These are phyloP conservation scores for Ephydatia muelleri DNA, from an alignment of 37 sponge, comb jelly and placozoan genomes.

Conservation along the genomic window DNA sequence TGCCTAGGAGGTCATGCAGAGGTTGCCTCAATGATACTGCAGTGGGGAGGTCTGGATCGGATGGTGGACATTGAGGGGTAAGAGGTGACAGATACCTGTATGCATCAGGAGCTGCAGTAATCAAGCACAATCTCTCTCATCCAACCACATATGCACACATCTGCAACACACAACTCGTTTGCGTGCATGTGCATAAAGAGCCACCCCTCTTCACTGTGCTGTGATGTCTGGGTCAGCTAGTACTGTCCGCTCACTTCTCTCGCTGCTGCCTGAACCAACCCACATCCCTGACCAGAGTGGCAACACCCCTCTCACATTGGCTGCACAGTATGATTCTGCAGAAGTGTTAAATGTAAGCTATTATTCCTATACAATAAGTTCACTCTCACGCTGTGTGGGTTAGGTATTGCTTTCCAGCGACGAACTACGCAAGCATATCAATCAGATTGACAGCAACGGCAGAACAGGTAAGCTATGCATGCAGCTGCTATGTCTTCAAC, in stretches of 20 bases:
- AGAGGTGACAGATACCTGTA: background rate
- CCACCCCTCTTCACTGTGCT: slow-evolving; percentile 79
- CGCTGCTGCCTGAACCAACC: slow-evolving; percentile 11
- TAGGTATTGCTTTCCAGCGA: slow-evolving; percentile 43
- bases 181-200: slow-evolving; percentile 8
- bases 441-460: slow-evolving; percentile 43
- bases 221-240: slow-evolving; percentile 44
- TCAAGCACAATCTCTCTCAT: background rate
- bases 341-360: slow-evolving; percentile 29
- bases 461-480: slow-evolving; percentile 31
- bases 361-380: background rate
- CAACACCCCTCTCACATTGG: slow-evolving; percentile 68
- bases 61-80: slow-evolving; percentile 59
- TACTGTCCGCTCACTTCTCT: slow-evolving; percentile 28
- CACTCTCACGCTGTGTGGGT: background rate
- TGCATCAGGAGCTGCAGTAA: background rate
- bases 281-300: slow-evolving; percentile 55
- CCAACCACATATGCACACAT: no score
- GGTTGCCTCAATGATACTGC: slow-evolving; percentile 40
- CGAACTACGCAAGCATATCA: slow-evolving; percentile 23
- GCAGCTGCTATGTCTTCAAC: background rate
- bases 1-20: slow-evolving; percentile 37
- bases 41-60: slow-evolving; percentile 55
- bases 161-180: no score
- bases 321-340: slow-evolving; percentile 21